Percentiles rank a stretch among this genome's conserved stretches.
phyloP scores from a whole-genome alignment of 2,113 vertebrate genomes.

The Amblyopsis rosae region DNA sequence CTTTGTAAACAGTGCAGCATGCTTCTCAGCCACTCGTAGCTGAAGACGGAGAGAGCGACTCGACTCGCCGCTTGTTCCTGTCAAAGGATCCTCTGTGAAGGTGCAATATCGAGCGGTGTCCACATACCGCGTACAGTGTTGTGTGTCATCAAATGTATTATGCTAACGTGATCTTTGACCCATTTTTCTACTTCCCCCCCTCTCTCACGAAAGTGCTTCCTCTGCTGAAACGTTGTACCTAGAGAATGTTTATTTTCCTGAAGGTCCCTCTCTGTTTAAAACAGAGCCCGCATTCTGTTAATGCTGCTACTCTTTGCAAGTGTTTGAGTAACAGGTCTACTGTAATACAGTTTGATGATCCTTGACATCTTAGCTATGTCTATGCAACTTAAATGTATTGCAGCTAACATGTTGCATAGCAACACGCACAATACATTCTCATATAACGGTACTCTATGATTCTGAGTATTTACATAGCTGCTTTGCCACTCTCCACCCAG shows the following conservation, averaged over 20 bases:
- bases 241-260: conserved; percentile 72
- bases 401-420: conserved; percentile 40
- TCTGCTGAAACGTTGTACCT: conserved; percentile 63
- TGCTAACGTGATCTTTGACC: conserved; percentile 62
- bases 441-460: too few species aligned
- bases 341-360: conserved; percentile 56
- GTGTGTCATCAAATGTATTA: conserved; percentile 55
- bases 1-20: conserved; percentile 54
- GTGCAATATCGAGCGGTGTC: conserved; percentile 53
- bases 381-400: conserved; percentile 55
- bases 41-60: conserved; percentile 41
- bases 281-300: conserved; percentile 65
- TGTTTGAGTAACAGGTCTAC: conserved; percentile 61
- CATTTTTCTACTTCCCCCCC: conserved; percentile 46
- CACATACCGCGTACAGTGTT: conserved; percentile 54
- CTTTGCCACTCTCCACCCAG: too few species aligned
- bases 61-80: conserved; percentile 41
- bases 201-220: conserved; percentile 53
- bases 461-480: too few species aligned
- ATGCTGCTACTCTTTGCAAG: conserved; percentile 67
- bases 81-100: conserved; percentile 56
- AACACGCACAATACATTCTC: too few species aligned
- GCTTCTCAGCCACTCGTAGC: conserved; percentile 16
- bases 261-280: conserved; percentile 54
- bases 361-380: conserved; percentile 61